Base-by-base conservation (phyloP, 1,140 invertebrate genomes). In the Ceratitis capitata region DNA sequence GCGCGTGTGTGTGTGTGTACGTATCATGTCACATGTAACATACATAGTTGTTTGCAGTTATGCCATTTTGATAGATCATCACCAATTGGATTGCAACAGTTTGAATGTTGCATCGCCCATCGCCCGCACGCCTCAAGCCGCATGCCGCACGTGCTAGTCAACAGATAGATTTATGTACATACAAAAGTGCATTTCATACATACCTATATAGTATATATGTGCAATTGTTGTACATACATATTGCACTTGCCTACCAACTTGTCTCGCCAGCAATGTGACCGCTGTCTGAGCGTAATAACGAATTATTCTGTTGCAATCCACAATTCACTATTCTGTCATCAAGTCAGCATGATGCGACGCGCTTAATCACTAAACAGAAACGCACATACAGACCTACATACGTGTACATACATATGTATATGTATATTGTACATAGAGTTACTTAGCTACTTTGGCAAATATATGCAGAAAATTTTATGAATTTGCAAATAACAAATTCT, bases 21-120 rank as follows among this genome's bases (percentile, higher is more conserved):
- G 69, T 42, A 26, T n/a, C n/a, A n/a, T n/a, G n/a, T n/a, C n/a
- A n/a, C n/a, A n/a, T n/a, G n/a, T n/a, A n/a, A n/a, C n/a, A n/a
- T n/a, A n/a, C n/a, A n/a, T n/a, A n/a, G n/a, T n/a, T n/a, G 56
- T 1, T 61, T 16, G 61, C 29, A 74, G 69, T 74, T 74, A 45
- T 74, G 39, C n/a, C 69, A n/a, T 45, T 45, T 45, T 78, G 39
- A 45, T 78, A 78, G 19, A 78, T 78, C 69, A 78, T 78, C 69
- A 78, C 39, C 39, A n/a, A 45, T 45, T 19, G 3, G 19, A 78
- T 78, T 78, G 69, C 69, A 78, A 78, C 69, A 47, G 69, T 26
- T 78, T 69, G 29, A 6, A 69, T 26, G 64, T 39, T 29, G 61
- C 61, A 35, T 35, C 69, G 39, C 69, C 69, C 69, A 78, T 39